Conservation (phyloP, 1,140 invertebrate species). For the Anadara kagoshimensis region DNA sequence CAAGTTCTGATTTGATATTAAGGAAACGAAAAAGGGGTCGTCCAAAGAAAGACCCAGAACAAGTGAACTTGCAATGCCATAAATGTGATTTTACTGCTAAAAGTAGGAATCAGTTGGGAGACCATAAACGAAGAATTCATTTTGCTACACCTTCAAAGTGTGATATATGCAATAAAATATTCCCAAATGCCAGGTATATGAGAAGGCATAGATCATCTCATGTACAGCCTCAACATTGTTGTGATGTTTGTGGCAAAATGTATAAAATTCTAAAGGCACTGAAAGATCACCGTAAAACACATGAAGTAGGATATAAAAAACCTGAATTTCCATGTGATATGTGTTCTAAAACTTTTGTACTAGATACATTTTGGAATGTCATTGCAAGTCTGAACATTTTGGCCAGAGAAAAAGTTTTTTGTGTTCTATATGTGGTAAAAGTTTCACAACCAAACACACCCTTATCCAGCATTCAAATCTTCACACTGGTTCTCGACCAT, state of each 20-base stretch:
- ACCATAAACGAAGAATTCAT: slow-evolving; percentile 46
- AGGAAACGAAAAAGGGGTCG: slow-evolving; percentile 38
- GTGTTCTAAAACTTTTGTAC: slow-evolving; percentile 59
- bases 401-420: slow-evolving; percentile 54
- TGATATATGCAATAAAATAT: slow-evolving; percentile 57
- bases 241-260: slow-evolving; percentile 60
- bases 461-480: slow-evolving; percentile 58
- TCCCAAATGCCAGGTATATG: slow-evolving; percentile 49
- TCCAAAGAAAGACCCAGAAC: slow-evolving; percentile 32
- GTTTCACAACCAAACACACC: slow-evolving; percentile 61
- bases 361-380: slow-evolving; percentile 49
- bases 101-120: slow-evolving; percentile 29
- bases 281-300: slow-evolving; percentile 51
- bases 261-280: slow-evolving; percentile 57
- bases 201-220: slow-evolving; percentile 50
- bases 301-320: slow-evolving; percentile 46
- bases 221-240: slow-evolving; percentile 43
- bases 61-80: slow-evolving; percentile 23
- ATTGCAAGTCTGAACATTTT: slow-evolving; percentile 55
- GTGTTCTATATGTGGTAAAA: slow-evolving; percentile 64
- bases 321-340: slow-evolving; percentile 46
- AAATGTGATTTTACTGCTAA: slow-evolving; percentile 48
- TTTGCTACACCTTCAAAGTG: slow-evolving; percentile 42
- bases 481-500: slow-evolving; percentile 57
- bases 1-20: background rate